These are phyloP conservation scores for Falco rusticolus DNA, from an alignment of 2,797 vertebrate species.

Conservation along the genomic window DNA sequence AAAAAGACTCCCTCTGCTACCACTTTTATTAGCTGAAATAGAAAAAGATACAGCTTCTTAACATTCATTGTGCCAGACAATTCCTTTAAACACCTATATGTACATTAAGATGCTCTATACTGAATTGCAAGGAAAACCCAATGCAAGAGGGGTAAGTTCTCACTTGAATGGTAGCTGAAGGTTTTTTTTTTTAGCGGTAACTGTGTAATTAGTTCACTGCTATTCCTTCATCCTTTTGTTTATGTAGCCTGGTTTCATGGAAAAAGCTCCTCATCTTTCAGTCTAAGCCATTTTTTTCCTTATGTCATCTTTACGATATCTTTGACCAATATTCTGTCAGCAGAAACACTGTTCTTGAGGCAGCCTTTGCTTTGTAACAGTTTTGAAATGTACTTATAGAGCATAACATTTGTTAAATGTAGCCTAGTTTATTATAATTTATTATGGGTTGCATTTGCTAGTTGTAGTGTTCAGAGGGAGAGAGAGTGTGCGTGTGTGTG, in stretches of 20 bases:
- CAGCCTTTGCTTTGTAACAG: not conserved
- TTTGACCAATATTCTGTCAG: not conserved
- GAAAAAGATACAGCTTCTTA: not conserved
- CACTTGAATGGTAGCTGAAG: not conserved
- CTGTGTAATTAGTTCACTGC: not conserved
- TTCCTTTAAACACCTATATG: not conserved
- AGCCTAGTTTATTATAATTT: not conserved
- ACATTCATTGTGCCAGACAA: not conserved
- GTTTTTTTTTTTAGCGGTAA: not conserved
- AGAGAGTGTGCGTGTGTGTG: not conserved
- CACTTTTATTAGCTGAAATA: not conserved
- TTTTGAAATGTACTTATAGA: not conserved
- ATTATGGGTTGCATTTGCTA: not conserved
- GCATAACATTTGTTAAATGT: not conserved
- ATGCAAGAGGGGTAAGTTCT: not conserved
- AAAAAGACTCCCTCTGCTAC: not conserved
- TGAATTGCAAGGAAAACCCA: not conserved
- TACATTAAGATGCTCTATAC: not conserved
- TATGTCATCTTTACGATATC: not conserved
- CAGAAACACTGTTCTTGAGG: not conserved
- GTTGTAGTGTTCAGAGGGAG: not conserved
- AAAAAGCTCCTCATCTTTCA: not conserved
- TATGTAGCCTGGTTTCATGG: not conserved
- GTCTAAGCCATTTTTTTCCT: not conserved
- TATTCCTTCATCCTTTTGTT: not conserved